Base-by-base conservation (phyloP, 1,140 invertebrate genomes). In the Hylaeus anthracinus region DNA sequence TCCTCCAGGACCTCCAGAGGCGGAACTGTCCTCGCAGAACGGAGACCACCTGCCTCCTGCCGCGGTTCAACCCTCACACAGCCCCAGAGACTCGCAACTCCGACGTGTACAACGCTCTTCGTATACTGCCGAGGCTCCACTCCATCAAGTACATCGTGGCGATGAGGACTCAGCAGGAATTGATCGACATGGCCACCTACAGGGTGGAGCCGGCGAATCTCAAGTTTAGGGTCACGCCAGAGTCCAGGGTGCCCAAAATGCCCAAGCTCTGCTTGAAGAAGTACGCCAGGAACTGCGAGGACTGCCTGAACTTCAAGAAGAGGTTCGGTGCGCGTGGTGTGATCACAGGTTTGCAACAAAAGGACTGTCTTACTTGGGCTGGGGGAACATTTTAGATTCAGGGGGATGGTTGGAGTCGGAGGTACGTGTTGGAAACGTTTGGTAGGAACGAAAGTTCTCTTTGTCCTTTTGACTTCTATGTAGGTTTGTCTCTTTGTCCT, bases 241-340 rank as follows among this genome's bases (percentile, higher is more conserved):
- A 90, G 48, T 81, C 60, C 0, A 73, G 45, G 3, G 8, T 72
- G 10, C 75, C 82, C 1, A 89, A 78, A 58, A 86, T 90, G 83
- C 76, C 89, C 0, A 83, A 71, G 2, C 64, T 92, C 0, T 93
- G 92, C 41, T 12, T 90, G n/a, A 83, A 83, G 5, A 87, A 88
- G 39, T 60, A 74, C 1, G 65, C n/a, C 0, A 75, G 67, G 10
- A 90, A 88, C 41, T 93, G 92, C 75, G 72, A 83, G 4, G 81
- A 84, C 6, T 93, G 92, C 71, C 61, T 73, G 0, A 93, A 93
- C 82, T 92, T 92, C 63, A 84, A 84, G 43, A 37, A 37, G 8
- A 74, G 48, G 12, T 53, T 61, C 26, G 61, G 60, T 1, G 1
- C 10, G 0, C 64, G 43, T 1, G 60, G 51, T 56, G n/a, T 75